Base-by-base conservation (phyloP, 2,797 vertebrate species). In the Sebastes umbrosus region DNA sequence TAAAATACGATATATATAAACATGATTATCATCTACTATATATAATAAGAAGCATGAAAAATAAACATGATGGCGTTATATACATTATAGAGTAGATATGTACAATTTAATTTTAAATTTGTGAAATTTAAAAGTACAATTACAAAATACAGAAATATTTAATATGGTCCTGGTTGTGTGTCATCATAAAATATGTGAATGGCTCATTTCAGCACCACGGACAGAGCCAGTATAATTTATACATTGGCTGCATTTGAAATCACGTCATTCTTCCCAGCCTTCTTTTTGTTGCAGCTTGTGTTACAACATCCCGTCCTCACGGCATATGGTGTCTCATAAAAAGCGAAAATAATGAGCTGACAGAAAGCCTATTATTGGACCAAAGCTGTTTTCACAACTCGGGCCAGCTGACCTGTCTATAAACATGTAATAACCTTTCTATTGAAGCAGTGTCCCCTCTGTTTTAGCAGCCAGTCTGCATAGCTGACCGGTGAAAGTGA, bases 201-300 rank as follows among this genome's bases (percentile, higher is more conserved):
- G 2, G 22, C 14, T 85, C 1, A 27, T 31, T 91, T 90, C 85
- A 93, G 88, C 73, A 92, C 89, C 87, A 82, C 18, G 87, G 90
- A 91, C 85, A 93, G 93, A 73, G 80, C 3, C 43, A n/a, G 10
- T 6, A 25, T 69, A 1, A 73, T 75, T 78, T 74, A 69, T 66
- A 65, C 54, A 65, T 24, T 29, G 34, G 36, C 57, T 67, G 18
- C 18, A 60, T 75, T 65, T 73, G 13, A 69, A 77, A 77, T 77
- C 0, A 73, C 14, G 10, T 75, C 55, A 79, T 74, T 86, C 16
- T 32, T 43, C 18, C 18, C 18, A 50, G 68, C 4, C 32, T 54
- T 34, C n/a, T 76, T 6, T 70, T 72, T 46, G 52, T 60, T 59
- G 4, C 34, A 66, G 75, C 32, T 16, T 66, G 24, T 69, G 67